Evolutionary conservation across 2,888 invertebrate genomes (phyloP).

Genomic region (Lasioglossum zephyrum): DNA sequence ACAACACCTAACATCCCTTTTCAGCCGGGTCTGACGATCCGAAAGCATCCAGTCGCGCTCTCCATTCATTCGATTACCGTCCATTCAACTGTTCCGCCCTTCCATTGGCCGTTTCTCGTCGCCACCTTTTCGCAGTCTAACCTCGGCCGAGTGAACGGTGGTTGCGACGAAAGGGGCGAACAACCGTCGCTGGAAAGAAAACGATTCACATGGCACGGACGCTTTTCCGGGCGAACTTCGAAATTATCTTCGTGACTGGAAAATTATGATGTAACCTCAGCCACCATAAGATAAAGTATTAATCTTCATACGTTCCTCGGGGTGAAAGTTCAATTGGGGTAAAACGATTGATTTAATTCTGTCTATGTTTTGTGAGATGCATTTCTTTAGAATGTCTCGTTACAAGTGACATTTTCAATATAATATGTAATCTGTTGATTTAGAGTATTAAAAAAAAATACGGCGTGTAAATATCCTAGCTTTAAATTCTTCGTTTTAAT

Average conservation of each 20-base stretch:
- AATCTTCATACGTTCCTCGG: no score
- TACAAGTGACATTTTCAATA: no score
- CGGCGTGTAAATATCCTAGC: no score
- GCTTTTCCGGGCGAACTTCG: neutral
- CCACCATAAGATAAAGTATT: neutral
- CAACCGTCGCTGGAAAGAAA: neutral
- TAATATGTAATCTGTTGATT: no score
- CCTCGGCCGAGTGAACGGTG: constrained; percentile 18
- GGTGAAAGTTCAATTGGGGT: no score
- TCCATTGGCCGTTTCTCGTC: constrained; percentile 28
- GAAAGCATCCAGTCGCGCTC: constrained; percentile 40
- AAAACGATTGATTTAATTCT: no score
- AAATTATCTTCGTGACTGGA: neutral
- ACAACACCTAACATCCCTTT: constrained; percentile 53
- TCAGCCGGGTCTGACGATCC: constrained; percentile 39
- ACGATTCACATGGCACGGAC: neutral
- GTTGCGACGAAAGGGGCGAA: neutral
- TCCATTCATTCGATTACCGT: constrained; percentile 56
- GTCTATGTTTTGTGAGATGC: no score
- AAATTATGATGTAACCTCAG: neutral
- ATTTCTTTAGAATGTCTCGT: no score
- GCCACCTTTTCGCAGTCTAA: constrained; percentile 27
- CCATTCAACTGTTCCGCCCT: constrained; percentile 36
- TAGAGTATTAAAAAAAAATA: no score
- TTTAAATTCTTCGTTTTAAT: no score